phyloP scores from a whole-genome alignment of 2,888 invertebrate genomes.

The Oxyscelio sp. region DNA sequence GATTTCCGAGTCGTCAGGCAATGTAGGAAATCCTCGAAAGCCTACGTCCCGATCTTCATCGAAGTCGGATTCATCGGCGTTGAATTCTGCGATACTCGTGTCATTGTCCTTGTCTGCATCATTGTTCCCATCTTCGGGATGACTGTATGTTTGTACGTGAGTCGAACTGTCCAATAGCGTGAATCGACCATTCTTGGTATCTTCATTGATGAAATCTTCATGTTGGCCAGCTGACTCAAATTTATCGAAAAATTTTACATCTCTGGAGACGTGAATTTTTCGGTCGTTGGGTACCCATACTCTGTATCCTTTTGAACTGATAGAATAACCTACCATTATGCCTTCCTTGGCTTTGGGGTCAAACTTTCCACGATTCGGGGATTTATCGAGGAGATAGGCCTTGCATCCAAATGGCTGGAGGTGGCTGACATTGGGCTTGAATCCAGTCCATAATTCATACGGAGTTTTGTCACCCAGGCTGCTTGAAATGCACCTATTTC shows the following conservation, averaged over 20 bases:
- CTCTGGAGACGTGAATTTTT: conserved; percentile 45
- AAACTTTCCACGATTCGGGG: conserved; percentile 52
- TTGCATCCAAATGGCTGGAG: conserved; percentile 75
- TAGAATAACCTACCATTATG: conserved; percentile 65
- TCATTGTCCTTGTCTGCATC: too few species aligned
- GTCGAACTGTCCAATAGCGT: background rate
- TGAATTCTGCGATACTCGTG: background rate
- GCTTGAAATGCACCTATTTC: conserved; percentile 26
- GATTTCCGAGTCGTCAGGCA: background rate
- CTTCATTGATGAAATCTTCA: background rate
- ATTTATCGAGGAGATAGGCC: conserved; percentile 49
- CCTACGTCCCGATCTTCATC: background rate
- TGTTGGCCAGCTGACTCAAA: background rate
- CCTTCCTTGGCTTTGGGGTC: conserved; percentile 37
- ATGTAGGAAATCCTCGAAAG: background rate
- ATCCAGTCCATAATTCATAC: background rate
- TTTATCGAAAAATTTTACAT: conserved; percentile 52
- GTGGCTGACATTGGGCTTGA: conserved; percentile 28
- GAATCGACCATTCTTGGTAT: background rate
- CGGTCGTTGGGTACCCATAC: conserved; percentile 51
- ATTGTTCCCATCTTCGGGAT: background rate
- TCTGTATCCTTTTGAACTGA: conserved; percentile 57
- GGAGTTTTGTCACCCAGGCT: background rate
- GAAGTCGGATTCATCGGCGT: background rate
- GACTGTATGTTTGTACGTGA: background rate